phyloP scores from a whole-genome alignment of 2,888 invertebrate genomes.

The Camponotus fellah region DNA sequence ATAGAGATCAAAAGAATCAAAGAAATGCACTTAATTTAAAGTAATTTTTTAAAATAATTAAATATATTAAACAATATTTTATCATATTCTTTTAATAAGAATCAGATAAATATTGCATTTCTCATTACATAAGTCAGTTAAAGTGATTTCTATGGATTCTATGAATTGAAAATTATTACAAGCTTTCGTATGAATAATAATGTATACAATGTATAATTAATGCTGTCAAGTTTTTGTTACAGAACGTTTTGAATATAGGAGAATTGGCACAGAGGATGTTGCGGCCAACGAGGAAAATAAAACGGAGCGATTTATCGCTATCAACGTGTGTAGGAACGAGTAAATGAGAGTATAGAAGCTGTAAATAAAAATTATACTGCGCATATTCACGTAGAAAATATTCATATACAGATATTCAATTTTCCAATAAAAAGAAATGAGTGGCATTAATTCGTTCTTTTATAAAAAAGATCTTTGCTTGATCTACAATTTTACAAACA shows the following conservation, averaged over 20 bases:
- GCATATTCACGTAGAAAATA: background rate
- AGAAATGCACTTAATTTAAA: background rate
- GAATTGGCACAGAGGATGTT: constrained; percentile 66
- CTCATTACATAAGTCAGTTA: background rate
- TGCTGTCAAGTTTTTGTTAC: background rate
- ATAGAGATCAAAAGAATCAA: background rate
- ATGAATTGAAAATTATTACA: constrained; percentile 13
- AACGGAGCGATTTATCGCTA: constrained; percentile 62
- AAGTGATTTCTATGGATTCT: background rate
- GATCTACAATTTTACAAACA: background rate
- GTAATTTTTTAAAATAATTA: constrained; percentile 7
- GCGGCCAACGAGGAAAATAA: constrained; percentile 62
- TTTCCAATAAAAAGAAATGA: background rate
- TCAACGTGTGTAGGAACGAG: constrained; percentile 53
- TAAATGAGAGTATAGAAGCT: constrained; percentile 52
- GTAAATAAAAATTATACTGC: constrained; percentile 62
- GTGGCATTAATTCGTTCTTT: constrained; percentile 6
- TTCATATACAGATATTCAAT: background rate
- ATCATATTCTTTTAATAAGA: background rate
- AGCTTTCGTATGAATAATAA: background rate
- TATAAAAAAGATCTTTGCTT: constrained; percentile 3
- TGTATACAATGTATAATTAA: background rate
- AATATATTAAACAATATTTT: background rate
- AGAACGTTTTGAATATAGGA: constrained; percentile 37
- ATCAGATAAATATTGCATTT: constrained; percentile 18